Evolutionary conservation across 2,888 invertebrate species (phyloP).

Genomic region (Drosophila testacea): DNA sequence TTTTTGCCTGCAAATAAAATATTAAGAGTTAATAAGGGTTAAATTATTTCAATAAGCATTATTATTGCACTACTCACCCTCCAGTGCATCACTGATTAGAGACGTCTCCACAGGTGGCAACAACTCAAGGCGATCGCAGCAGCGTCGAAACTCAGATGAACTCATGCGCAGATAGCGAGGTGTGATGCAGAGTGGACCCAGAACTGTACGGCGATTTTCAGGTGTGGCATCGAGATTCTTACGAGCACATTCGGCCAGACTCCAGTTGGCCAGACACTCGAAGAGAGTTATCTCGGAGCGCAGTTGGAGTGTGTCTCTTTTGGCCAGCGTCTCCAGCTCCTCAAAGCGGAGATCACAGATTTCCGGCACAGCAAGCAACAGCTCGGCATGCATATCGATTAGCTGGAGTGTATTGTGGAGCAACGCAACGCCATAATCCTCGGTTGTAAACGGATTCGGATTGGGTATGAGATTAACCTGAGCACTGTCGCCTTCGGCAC

Average conservation of each 20-base stretch:
- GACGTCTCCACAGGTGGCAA: conserved; percentile 82
- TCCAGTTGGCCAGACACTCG: conserved; percentile 85
- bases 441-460: conserved; percentile 84
- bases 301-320: conserved; percentile 84
- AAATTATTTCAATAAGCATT: too few relatives aligned
- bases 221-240: conserved; percentile 82
- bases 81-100: conserved; percentile 82
- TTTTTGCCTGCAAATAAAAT: conserved; percentile 75
- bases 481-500: conserved; percentile 47
- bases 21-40: background rate
- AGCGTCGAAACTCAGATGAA: conserved; percentile 80
- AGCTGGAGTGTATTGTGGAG: conserved; percentile 84
- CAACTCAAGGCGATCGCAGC: conserved; percentile 84
- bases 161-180: conserved; percentile 84
- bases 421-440: conserved; percentile 84
- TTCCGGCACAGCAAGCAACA: conserved; percentile 80
- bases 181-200: conserved; percentile 84
- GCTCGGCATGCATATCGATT: conserved; percentile 85
- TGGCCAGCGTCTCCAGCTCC: conserved; percentile 84
- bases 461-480: conserved; percentile 70
- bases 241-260: conserved; percentile 83
- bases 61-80: too few relatives aligned
- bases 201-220: conserved; percentile 84
- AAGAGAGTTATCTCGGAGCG: conserved; percentile 84
- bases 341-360: conserved; percentile 84